Base-by-base conservation (phyloP, 2,888 invertebrate species). In the Meiosimyza decipiens region DNA sequence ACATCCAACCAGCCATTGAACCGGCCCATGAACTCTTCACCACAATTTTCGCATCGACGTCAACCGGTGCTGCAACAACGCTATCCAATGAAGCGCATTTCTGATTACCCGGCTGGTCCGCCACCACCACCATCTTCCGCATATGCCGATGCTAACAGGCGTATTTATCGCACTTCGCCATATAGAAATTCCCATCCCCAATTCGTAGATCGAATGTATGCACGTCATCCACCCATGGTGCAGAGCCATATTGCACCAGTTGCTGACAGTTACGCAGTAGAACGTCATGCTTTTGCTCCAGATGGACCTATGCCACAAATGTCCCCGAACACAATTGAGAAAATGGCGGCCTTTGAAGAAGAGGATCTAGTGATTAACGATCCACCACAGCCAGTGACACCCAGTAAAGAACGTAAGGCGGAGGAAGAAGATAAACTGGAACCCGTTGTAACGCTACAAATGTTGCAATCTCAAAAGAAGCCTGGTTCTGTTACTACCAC, bases 391-490 rank as follows among this genome's bases (percentile, higher is more conserved):
- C 85, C 85, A 75, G 77, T 83, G 73, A 76, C 81, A 79, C 79
- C 83, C 2, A 83, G 79, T 52, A 83, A 84, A 50, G 82, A 84
- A 13, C 87, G 78, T 3, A 66, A 64, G 0, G 71, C 72, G 77
- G 67, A 77, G 1, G 83, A 78, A 40, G 82, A 83, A 40, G 71
- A 81, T 3, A 86, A 85, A 55, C 85, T 89, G 6, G 88, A 90
- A 40, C 89, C 89, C 0, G 90, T 92, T 0, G 90, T 92, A 13
- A 92, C 92, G 0, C 82, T 92, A 50, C 92, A 92, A 85, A 92
- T 92, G 92, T 88, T 92, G 62, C 92, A 92, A 80, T 88, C 89
- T 0, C 88, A 90, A 79, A 85, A 88, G 73, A 82, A 87, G 64
- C 74, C 83, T 0, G 63, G 78, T 0, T 66, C 78, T 11, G 86